Base-by-base conservation (phyloP, 1,140 invertebrate genomes). In the Arctopsyche grandis region DNA sequence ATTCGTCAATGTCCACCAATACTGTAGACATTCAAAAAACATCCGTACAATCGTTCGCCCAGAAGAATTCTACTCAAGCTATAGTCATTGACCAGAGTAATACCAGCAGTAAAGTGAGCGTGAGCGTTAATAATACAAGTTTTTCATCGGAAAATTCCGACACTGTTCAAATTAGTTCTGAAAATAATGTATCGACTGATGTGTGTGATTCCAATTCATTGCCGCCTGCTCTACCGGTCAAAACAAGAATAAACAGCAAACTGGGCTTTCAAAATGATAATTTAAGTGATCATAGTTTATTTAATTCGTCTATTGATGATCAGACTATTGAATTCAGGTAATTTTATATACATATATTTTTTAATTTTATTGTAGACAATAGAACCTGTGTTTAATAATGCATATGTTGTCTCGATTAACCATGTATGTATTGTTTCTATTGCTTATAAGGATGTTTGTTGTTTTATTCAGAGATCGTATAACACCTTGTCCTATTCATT, bases 21-120 rank as follows among this genome's bases (percentile, higher is more conserved):
- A 86, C 86, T 38, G 87, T 86, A 16, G 75, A 76, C 12, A n/a
- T 76, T 44, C 74, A 76, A 69, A 43, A 76, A 66, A 24, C 56
- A n/a, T 91, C 90, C 14, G 86, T 90, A 78, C 85, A 91, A 81
- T 92, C 91, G 63, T 92, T 91, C 73, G 89, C 89, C 9, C 58
- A 60, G 12, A 85, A 87, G 1, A 89, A 90, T 69, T 89, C 90
- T 76, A 91, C 91, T 5, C 90, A 90, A 74, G 24, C 46, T 16
- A 5, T 29, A 9, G 26, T 43, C 26, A 38, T 48, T 1, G 56
- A 63, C 16, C 14, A 63, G 19, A 76, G 16, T 43, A 76, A 24
- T 21, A 16, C n/a, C 10, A 63, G 14, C 5, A 44, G 14, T 21
- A 38, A 22, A 58, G 7, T 38, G 29, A 76, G 56, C 26, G 63